These are phyloP conservation scores for Oncorhynchus keta DNA, from an alignment of 2,113 vertebrate species.

Conservation along the genomic window DNA sequence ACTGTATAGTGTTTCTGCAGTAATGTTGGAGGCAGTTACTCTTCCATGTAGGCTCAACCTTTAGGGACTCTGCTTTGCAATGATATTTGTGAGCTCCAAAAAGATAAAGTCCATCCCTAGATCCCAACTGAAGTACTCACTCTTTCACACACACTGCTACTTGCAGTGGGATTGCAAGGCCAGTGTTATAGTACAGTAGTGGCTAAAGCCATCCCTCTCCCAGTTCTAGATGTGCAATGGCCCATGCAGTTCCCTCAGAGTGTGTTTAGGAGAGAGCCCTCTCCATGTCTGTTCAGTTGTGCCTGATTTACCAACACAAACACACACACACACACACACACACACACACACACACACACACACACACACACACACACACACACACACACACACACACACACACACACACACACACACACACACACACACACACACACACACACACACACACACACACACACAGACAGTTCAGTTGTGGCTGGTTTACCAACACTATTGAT, in stretches of 20 bases:
- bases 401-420: too few relatives aligned
- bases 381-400: too few relatives aligned
- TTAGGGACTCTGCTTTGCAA: neutral
- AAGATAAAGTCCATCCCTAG: slow-evolving; percentile 9
- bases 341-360: too few relatives aligned
- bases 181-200: slow-evolving; percentile 24
- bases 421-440: too few relatives aligned
- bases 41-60: neutral
- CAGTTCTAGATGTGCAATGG: slow-evolving; percentile 71
- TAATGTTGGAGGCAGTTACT: neutral
- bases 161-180: too few relatives aligned
- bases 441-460: too few relatives aligned
- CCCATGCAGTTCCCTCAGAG: slow-evolving; percentile 63
- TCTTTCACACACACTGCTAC: slow-evolving; percentile 19
- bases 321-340: too few relatives aligned
- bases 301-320: slow-evolving; percentile 73
- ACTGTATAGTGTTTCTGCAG: neutral
- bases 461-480: slow-evolving; percentile 56
- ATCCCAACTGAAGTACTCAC: slow-evolving; percentile 42
- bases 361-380: too few relatives aligned
- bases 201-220: slow-evolving; percentile 63
- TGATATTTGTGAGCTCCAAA: neutral
- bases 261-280: slow-evolving; percentile 68
- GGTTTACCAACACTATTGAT: slow-evolving; percentile 79
- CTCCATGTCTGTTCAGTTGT: slow-evolving; percentile 64